Conservation (phyloP, 2,797 vertebrate genomes). For the Manis javanica region DNA sequence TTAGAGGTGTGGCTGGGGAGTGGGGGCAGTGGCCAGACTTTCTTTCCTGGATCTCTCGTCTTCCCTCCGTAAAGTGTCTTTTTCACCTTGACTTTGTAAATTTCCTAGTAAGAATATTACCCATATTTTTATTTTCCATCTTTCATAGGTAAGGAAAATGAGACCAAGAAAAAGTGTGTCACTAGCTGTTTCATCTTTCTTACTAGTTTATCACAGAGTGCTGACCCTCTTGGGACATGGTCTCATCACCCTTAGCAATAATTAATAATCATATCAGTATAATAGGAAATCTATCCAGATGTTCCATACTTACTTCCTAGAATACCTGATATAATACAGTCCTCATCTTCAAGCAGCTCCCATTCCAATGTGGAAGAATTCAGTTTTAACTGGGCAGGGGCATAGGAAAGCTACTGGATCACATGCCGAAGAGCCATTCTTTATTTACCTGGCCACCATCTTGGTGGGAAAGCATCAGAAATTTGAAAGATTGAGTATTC, state of each 20-base stretch:
- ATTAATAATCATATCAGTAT: background rate
- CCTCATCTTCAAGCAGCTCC: background rate
- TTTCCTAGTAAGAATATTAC: background rate
- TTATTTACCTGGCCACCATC: background rate
- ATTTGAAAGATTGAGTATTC: background rate
- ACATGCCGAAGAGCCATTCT: background rate
- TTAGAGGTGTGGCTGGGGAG: background rate
- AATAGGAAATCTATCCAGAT: background rate
- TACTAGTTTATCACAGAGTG: background rate
- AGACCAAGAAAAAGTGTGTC: background rate
- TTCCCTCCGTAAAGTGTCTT: background rate
- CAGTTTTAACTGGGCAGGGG: background rate
- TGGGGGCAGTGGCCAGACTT: rapidly evolving
- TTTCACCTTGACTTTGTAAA: slow-evolving; percentile 25
- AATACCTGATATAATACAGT: background rate
- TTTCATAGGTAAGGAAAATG: slow-evolving; percentile 10
- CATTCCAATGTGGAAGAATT: background rate
- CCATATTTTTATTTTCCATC: background rate
- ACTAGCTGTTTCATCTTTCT: background rate
- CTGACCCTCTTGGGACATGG: background rate
- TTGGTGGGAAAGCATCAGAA: background rate
- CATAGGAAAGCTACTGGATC: background rate
- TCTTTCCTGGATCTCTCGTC: background rate
- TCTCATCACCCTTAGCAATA: background rate
- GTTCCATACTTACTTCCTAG: background rate